phyloP scores from a whole-genome alignment of 2,797 vertebrate species.

The Pangasius macronema region DNA sequence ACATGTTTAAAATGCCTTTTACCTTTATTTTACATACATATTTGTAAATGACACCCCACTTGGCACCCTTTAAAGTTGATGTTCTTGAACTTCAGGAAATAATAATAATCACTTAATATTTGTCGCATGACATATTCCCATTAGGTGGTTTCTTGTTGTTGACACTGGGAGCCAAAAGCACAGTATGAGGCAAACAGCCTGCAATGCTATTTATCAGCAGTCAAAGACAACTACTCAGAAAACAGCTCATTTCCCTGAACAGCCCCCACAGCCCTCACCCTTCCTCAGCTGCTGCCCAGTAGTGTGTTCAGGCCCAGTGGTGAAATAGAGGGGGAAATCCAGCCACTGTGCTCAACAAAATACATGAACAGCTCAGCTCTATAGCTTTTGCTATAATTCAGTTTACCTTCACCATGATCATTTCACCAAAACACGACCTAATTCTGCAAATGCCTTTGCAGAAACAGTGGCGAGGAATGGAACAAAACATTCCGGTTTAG shows the following conservation, averaged over 20 bases:
- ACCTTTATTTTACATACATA: neutral
- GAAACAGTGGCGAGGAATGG: neutral
- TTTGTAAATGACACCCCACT: neutral
- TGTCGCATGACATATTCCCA: neutral
- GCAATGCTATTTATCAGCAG: constrained; percentile 47
- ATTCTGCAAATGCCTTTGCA: constrained; percentile 28
- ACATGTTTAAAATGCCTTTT: neutral
- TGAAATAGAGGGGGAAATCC: constrained; percentile 38
- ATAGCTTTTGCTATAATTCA: constrained; percentile 12
- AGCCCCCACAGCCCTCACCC: constrained; percentile 5
- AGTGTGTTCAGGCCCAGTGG: constrained; percentile 35
- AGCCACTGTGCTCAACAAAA: neutral
- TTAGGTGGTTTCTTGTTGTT: constrained; percentile 44
- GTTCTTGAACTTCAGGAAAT: neutral
- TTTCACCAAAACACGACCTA: constrained; percentile 44
- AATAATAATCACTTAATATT: neutral
- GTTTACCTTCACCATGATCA: constrained; percentile 9
- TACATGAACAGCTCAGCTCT: constrained; percentile 33
- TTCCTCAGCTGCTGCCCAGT: constrained; percentile 29
- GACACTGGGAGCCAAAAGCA: constrained; percentile 29
- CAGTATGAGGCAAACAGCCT: constrained; percentile 44
- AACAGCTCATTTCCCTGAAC: constrained; percentile 48
- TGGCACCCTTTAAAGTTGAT: neutral
- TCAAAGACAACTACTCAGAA: constrained; percentile 50
- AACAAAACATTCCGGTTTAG: constrained; percentile 20